Evolutionary conservation across 2,888 invertebrate species (phyloP), one percentile per base, ranked within the genome.

Genomic region (Leistus spinibarbis): DNA sequence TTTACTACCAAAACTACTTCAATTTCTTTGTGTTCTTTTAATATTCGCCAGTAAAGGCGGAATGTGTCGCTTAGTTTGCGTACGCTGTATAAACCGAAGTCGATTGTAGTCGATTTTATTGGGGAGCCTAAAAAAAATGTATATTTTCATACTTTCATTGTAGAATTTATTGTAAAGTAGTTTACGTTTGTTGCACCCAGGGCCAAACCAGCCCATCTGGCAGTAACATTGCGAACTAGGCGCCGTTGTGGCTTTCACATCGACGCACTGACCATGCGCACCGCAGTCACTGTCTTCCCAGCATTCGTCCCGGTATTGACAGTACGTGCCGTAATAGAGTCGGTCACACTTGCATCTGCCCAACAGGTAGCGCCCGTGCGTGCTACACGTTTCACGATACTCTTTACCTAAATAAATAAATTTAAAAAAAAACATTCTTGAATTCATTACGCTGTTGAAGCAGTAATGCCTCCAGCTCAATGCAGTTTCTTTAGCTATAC

Each of bases 261-360:
- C 93, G 17, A 96, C 87, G 83, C 98, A 98, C 81, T 92, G 91
- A 66, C 98, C 98, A 74, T 94, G 90, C 76, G 90, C 88, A 0
- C 95, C 95, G 83, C 98, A 98, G 84, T 98, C 97, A 10, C 88
- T 89, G 84, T 96, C 92, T 67, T 91, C 92, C 7, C 89, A 86
- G 82, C 98, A 98, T 83, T 98, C 97, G 82, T 97, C 96, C 77
- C 89, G 88, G 85, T 93, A 96, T 87, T 98, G 96, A 82, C 98
- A 98, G 24, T 91, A 89, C 0, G 91, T 82, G 0, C 98, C 98
- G 78, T 92, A 92, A 86, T 91, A 95, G 80, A 94, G 89, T 81
- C 93, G 90, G 83, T 93, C 92, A 83, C 95, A 95, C 82, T 93
- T 93, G 82, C 95, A 95, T 40, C 93, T 90, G 2, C 91, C 92